phyloP scores from a whole-genome alignment of 2,888 invertebrate genomes.

The Troides aeacus region DNA sequence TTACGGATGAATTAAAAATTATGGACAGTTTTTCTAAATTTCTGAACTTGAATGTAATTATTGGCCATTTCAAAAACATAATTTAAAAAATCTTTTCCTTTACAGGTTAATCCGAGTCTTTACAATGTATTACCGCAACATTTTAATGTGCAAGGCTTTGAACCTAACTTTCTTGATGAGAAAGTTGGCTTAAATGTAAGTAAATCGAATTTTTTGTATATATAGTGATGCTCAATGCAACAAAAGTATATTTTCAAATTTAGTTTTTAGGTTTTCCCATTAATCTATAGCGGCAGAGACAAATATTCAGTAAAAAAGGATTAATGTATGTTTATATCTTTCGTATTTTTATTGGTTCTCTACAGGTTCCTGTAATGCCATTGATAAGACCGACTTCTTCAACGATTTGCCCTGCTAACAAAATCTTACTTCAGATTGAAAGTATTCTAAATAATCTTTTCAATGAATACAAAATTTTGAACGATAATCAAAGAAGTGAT shows the following conservation, averaged over 20 bases:
- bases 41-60: no score
- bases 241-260: no score
- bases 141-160: background rate
- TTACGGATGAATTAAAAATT: no score
- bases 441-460: constrained; percentile 16
- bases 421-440: constrained; percentile 17
- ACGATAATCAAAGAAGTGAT: background rate
- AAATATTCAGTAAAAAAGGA: no score
- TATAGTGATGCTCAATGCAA: no score
- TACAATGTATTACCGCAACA: background rate
- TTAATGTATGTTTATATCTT: background rate
- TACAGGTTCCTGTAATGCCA: background rate
- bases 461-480: background rate
- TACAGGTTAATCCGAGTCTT: constrained; percentile 2
- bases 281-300: no score
- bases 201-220: no score
- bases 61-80: background rate
- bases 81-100: background rate
- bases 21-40: no score
- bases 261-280: no score
- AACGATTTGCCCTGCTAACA: constrained; percentile 14
- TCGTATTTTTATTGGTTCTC: background rate
- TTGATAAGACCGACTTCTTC: background rate
- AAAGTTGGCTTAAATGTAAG: constrained; percentile 2
- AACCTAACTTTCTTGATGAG: background rate